phyloP scores from a whole-genome alignment of 2,797 vertebrate species.

The Alouatta caraya region DNA sequence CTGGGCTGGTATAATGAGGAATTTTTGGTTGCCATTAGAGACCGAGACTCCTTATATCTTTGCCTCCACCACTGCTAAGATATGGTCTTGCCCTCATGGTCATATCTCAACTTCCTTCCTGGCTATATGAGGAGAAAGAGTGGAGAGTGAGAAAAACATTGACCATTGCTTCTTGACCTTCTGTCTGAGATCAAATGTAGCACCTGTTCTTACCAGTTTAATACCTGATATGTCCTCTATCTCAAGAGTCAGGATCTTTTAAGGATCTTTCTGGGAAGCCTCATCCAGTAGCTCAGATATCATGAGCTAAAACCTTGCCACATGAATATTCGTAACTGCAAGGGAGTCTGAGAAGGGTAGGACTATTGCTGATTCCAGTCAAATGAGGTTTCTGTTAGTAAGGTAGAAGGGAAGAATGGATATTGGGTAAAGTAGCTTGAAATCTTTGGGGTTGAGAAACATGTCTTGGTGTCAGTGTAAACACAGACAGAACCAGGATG shows the following conservation, averaged over 20 bases:
- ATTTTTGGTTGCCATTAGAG: neutral
- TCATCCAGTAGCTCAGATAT: neutral
- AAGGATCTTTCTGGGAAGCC: neutral
- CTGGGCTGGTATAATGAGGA: neutral
- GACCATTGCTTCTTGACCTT: neutral
- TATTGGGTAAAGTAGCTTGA: neutral
- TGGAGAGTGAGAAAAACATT: neutral
- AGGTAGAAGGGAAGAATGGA: neutral
- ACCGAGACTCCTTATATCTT: neutral
- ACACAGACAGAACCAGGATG: neutral
- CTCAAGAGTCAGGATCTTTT: neutral
- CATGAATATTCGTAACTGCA: neutral
- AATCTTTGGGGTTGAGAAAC: neutral
- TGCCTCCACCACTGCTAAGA: neutral
- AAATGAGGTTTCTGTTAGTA: neutral
- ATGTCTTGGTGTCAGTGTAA: neutral
- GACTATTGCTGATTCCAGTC: neutral
- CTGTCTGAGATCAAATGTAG: neutral
- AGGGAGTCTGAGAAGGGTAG: neutral
- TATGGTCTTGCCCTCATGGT: neutral
- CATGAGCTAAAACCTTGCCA: neutral
- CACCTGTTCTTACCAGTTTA: neutral
- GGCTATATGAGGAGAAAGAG: neutral
- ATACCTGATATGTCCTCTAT: neutral
- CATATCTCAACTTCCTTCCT: neutral